These are phyloP conservation scores for Lochmaea capreae DNA, from an alignment of 2,888 invertebrate species.

Conservation along the genomic window DNA sequence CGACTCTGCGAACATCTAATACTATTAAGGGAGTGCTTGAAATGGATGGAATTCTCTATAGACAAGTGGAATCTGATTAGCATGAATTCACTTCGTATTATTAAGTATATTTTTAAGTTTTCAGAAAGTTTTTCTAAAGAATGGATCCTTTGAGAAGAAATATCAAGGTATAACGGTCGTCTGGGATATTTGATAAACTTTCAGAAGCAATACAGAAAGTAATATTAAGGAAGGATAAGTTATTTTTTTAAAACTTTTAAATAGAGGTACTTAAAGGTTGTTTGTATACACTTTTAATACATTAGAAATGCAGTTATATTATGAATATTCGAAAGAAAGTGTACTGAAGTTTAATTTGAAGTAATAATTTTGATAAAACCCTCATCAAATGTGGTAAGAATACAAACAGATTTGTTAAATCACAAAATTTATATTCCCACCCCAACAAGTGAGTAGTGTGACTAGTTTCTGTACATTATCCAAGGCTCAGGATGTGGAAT, in stretches of 20 bases:
- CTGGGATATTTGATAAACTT: slow-evolving; percentile 16
- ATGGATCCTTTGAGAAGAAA: slow-evolving; percentile 26
- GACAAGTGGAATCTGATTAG: slow-evolving; percentile 42
- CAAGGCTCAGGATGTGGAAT: too few relatives aligned
- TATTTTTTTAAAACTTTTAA: background rate
- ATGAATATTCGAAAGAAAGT: too few relatives aligned
- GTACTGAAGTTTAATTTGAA: too few relatives aligned
- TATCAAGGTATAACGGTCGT: background rate
- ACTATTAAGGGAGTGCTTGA: slow-evolving; percentile 24
- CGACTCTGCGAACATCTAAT: slow-evolving; percentile 18
- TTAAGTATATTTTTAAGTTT: slow-evolving; percentile 39
- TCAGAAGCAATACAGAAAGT: slow-evolving; percentile 8
- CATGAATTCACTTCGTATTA: slow-evolving; percentile 34
- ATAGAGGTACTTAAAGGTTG: background rate
- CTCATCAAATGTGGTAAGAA: too few relatives aligned
- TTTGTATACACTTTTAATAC: too few relatives aligned
- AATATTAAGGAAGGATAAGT: slow-evolving; percentile 16
- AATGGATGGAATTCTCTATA: slow-evolving; percentile 34
- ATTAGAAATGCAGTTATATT: too few relatives aligned
- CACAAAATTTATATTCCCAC: too few relatives aligned
- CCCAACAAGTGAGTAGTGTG: too few relatives aligned
- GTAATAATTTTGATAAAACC: too few relatives aligned
- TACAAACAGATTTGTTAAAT: too few relatives aligned
- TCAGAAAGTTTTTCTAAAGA: slow-evolving; percentile 22
- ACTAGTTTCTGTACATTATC: too few relatives aligned